Evolutionary conservation across 2,113 vertebrate genomes (phyloP), one percentile per base, ranked within the genome.

Genomic region (Lanius ludovicianus): DNA sequence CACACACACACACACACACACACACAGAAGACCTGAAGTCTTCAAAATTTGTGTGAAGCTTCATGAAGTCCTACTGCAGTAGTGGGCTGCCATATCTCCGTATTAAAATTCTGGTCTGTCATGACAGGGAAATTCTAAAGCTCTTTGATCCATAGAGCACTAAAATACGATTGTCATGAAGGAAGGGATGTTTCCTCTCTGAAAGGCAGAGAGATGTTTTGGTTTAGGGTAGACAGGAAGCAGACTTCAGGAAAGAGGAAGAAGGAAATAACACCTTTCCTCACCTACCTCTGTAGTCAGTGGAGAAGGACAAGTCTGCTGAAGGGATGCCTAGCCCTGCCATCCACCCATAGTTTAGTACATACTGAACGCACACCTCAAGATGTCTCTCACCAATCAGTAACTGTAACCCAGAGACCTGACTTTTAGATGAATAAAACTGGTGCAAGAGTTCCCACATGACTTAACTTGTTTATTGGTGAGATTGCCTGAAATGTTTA

Each of bases 361-460:
- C 0, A 0, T 14, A 47, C 9, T 44, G 18, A 74, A 30, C 18
- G 42, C 2, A 37, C 9, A 4, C 15, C 68, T 60, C 57, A n/a
- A 67, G 31, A 28, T 37, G 28, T 47, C 15, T 56, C 37, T 64
- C 12, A 2, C 17, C 31, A 68, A 5, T 15, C 1, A 0, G 30
- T 42, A 55, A 33, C 53, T 55, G 14, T 10, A 59, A 30, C n/a
- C 25, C 81, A 42, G 31, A 89, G 28, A 50, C 12, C 7, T 50
- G 49, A 28, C 25, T 46, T 82, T 13, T 59, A 25, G 12, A 28
- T 42, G 6, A 39, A 24, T 50, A 25, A 73, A 77, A 63, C 2
- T 21, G 8, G 15, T 0, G 0, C 3, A 0, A 82, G 24, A 5
- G 14, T n/a, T 75, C 16, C n/a, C 31, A 53, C 1, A 7, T 0